Evolutionary conservation across 2,888 invertebrate genomes (phyloP), one percentile per base, ranked within the genome.

Genomic region (Pandemis corylana): DNA sequence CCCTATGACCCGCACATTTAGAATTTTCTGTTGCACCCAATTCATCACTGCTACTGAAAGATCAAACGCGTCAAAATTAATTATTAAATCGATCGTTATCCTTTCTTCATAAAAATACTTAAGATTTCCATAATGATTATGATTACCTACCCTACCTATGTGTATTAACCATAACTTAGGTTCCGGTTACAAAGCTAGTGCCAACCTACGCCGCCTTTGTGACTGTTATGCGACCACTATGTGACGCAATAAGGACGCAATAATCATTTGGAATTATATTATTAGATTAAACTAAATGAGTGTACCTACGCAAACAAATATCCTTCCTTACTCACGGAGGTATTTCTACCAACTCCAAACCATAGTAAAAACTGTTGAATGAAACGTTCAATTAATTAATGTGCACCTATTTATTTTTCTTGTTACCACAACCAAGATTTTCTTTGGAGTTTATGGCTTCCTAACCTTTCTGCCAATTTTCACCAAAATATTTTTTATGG

Each of bases 231-330:
- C 56, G 28, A 49, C 41, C 12, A 65, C 5, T 59, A 20, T 67
- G 64, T 73, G 73, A 68, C 64, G 73, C 68, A 73, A 73, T 73
- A 68, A 64, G 68, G 73, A 68, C 64, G 73, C 68, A 73, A 73
- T 73, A 68, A 64, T 73, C 64, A 68, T 13, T 13, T 49, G 42
- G 46, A 68, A 68, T 73, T 64, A 64, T 63, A 63, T 41, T 68
- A 68, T 68, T 53, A 13, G 36, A 64, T 64, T 59, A 64, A 63
- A 64, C 46, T 64, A 56, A 20, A 20, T 15, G 20, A 56, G 12
- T 49, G 41, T 59, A 67, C 72, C 15, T 28, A 44, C 15, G 46
- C 56, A 73, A 72, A 67, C 59, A 42, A 62, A 68, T 64, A 64
- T 68, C 63, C 63, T 68, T 68, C 63, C 63, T 68, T 64, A 68